Base-by-base conservation (phyloP, 2,797 vertebrate genomes). In the Phrynocephalus vlangalii region DNA sequence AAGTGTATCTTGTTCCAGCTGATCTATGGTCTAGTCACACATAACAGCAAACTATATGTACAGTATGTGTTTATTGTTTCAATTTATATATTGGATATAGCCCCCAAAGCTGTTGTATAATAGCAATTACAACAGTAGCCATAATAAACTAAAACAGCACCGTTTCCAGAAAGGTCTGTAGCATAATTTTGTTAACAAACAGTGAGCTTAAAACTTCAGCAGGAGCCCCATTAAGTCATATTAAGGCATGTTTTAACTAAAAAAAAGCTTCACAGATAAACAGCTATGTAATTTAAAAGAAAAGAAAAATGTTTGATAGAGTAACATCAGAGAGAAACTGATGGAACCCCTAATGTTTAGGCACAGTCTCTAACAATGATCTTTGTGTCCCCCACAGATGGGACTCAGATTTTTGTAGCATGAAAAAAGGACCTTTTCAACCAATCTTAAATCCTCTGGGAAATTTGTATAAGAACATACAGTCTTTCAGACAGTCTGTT, bases 1-100 rank as follows among this genome's bases (percentile, higher is more conserved):
- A 91, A 44, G 70, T 60, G 72, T 94, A 90, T 85, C 56, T 87
- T 89, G 70, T 91, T 88, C 26, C 66, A 48, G 60, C 3, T 48
- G 30, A 33, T 89, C 91, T 83, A 82, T 87, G 87, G 90, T 88
- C 28, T 84, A 79, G 81, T 88, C 79, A 72, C 88, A n/a, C 26
- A 79, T 56, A 79, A 79, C 50, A 56, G 50, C 26, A 28, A 13
- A 52, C 26, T 18, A 7, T 52, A 52, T 30, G 28, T 71, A n/a
- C 28, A 71, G 52, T 56, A 56, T n/a, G 70, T 84, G 89, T 91
- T 79, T 52, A 30, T 82, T 91, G 86, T 86, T 86, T 91, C 87
- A 71, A 76, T 91, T 89, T 91, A 83, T 56, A 79, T 90, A 50
- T 33, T 75, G 5, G 24, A n/a, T 56, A 16, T 22, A 38, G 30